Evolutionary conservation across 2,113 vertebrate genomes (phyloP), one percentile per base, ranked within the genome.

Genomic region (Junco hyemalis): DNA sequence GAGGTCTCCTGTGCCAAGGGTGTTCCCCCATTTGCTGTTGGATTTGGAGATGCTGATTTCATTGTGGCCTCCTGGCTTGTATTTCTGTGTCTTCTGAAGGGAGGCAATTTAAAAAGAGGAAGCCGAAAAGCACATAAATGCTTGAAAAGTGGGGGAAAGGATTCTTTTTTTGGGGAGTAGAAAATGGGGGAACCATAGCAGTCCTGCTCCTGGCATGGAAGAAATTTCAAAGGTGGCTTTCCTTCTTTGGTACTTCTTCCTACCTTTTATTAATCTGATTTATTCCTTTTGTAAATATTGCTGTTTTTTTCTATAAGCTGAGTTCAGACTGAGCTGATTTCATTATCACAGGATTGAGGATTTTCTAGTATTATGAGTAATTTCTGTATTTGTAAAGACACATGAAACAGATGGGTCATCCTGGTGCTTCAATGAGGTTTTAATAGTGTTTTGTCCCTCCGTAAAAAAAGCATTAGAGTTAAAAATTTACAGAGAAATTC

Each of bases 301-400:
- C 50, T 69, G 14, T 2, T 65, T 57, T 8, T 8, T 26, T 12
- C 59, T 88, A 16, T 36, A 85, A 86, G 8, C 33, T 44, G 42
- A 21, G 26, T 45, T 85, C 72, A 71, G 68, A 29, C 18, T 36
- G 51, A 73, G 56, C 45, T 90, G 51, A 82, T 90, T 88, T 65
- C 14, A 59, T 72, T 89, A 68, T 9, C 35, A 60, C 2, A 4
- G 53, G 63, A 81, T 48, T 68, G 59, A 73, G 71, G 63, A 88
- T 90, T 90, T 96, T 47, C 20, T 66, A 54, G 44, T 18, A 59
- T 56, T 90, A 47, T 31, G 40, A 93, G 40, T 71, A 83, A 78
- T 60, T 86, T 93, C 68, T 90, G 54, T 11, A 13, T 71, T 66
- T 96, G 44, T 70, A 54, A 93, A 91, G 70, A n/a, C 33, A 76